Conservation (phyloP, 2,888 invertebrate genomes). For the Chalcis sispes region DNA sequence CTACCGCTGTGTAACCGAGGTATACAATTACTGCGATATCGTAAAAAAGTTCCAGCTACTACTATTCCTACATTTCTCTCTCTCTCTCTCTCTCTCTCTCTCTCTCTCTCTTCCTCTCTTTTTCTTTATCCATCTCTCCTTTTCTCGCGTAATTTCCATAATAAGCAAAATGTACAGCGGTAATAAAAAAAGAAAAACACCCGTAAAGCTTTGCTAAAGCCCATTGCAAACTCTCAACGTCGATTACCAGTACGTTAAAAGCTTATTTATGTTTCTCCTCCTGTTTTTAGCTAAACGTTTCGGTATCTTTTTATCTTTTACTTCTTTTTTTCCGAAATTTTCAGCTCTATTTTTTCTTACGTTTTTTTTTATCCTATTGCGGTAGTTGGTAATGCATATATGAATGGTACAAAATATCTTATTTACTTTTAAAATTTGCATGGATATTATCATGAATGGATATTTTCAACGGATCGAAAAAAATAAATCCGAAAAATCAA, state of each 20-base stretch:
- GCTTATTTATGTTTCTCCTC: not conserved
- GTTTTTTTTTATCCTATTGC: too few species aligned
- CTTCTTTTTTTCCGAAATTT: not conserved
- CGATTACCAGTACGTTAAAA: not conserved
- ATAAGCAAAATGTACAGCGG: not conserved
- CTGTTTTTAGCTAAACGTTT: not conserved
- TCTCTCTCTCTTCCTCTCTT: not conserved
- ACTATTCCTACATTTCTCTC: not conserved
- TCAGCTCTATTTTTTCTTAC: too few species aligned
- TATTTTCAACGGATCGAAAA: too few species aligned
- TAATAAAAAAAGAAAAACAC: not conserved
- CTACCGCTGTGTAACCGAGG: too few species aligned
- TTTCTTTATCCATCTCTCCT: not conserved
- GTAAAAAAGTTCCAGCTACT: not conserved
- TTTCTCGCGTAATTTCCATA: constrained; percentile 1
- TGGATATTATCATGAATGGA: too few species aligned
- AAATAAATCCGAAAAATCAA: too few species aligned
- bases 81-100: too few species aligned
- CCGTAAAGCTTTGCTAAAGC: not conserved
- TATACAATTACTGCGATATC: not conserved
- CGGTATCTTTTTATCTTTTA: not conserved
- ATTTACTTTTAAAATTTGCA: too few species aligned
- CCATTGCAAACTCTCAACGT: not conserved
- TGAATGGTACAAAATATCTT: too few species aligned
- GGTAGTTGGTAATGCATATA: too few species aligned